Evolutionary conservation across 2,888 invertebrate species (phyloP).

Genomic region (Octonoba sinensis): DNA sequence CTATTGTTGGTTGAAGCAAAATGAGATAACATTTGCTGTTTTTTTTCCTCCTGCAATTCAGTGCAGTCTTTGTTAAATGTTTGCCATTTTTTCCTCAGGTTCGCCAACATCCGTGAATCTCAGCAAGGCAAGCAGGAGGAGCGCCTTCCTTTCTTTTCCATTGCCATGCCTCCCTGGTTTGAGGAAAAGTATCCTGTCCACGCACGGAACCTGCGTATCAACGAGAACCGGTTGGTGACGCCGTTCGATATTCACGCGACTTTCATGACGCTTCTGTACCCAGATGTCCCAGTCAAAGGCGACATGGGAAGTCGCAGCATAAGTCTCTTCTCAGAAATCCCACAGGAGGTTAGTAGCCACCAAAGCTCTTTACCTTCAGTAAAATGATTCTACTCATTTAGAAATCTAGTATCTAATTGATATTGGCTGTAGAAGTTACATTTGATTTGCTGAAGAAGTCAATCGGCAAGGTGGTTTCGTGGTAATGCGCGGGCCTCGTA

Average conservation of each 20-base stretch:
- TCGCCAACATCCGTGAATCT: conserved; percentile 84
- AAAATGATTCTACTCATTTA: no score
- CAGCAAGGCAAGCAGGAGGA: conserved; percentile 94
- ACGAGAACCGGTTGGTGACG: conserved; percentile 81
- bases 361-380: not conserved
- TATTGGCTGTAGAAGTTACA: no score
- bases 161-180: conserved; percentile 82
- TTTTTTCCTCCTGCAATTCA: no score
- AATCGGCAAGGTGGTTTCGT: no score
- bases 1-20: no score
- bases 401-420: no score
- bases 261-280: conserved; percentile 78
- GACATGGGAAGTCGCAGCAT: conserved; percentile 68
- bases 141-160: conserved; percentile 86
- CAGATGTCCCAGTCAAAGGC: conserved; percentile 65
- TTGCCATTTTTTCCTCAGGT: conserved; percentile 73
- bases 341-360: conserved; percentile 43
- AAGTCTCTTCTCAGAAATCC: conserved; percentile 68
- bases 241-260: conserved; percentile 92
- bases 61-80: no score
- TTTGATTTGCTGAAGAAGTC: no score
- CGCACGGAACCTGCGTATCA: conserved; percentile 76
- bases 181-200: conserved; percentile 76
- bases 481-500: no score
- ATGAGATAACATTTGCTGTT: no score